phyloP scores from a whole-genome alignment of 92 coral and sea anemone genomes.

The Micromussa lordhowensis region DNA sequence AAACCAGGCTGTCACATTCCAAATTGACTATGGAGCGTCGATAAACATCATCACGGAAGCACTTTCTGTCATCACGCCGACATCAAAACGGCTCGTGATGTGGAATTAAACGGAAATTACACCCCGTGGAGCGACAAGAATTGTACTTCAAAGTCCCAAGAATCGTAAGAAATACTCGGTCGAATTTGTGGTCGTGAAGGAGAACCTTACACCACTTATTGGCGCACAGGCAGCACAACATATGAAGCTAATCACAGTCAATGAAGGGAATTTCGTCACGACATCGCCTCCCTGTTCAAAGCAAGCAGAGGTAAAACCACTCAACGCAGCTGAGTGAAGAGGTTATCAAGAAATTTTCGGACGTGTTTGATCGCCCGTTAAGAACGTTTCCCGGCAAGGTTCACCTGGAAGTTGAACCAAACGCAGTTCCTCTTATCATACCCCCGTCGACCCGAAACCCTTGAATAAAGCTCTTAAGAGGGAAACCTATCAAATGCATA shows the following conservation, averaged over 20 bases:
- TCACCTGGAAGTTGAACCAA: conserved; percentile 35
- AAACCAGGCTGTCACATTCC: conserved; percentile 27
- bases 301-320: not conserved
- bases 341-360: conserved; percentile 39
- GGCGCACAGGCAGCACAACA: no score
- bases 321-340: not conserved
- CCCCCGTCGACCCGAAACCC: conserved; percentile 30
- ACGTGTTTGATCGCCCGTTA: conserved; percentile 45
- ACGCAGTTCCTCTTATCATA: not conserved
- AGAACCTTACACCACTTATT: conserved; percentile 40
- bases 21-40: no score
- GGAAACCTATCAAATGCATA: conserved; percentile 41
- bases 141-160: conserved; percentile 31
- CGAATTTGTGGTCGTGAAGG: conserved; percentile 53
- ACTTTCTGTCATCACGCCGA: conserved; percentile 7
- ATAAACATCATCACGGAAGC: conserved; percentile 26
- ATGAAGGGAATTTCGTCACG: conserved; percentile 36
- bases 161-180: conserved; percentile 61
- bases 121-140: conserved; percentile 17
- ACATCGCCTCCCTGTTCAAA: not conserved
- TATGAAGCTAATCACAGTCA: conserved; percentile 42
- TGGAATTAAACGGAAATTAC: conserved; percentile 44
- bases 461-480: conserved; percentile 15
- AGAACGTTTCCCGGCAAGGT: conserved; percentile 33
- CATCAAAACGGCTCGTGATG: conserved; percentile 19